phyloP scores from a whole-genome alignment of 2,113 vertebrate species.

The Tachuris rubrigastra region DNA sequence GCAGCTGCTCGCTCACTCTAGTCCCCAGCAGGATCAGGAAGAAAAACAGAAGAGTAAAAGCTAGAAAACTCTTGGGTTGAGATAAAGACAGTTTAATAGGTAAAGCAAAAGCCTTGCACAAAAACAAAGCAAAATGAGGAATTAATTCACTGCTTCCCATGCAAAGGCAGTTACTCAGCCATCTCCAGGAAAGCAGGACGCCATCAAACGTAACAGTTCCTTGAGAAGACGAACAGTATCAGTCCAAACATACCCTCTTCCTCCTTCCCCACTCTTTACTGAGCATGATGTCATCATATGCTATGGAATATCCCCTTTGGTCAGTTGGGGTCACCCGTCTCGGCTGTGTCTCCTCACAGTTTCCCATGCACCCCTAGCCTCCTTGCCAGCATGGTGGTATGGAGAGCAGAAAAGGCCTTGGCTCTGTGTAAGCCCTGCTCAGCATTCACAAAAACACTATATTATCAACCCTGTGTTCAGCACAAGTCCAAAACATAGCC shows the following conservation, averaged over 20 bases:
- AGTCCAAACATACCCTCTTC: neutral
- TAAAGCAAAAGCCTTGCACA: neutral
- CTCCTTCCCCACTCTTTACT: rapidly evolving
- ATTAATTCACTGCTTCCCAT: neutral
- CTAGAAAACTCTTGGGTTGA: neutral
- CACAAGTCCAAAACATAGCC: neutral
- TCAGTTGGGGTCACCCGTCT: neutral
- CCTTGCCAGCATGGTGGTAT: rapidly evolving
- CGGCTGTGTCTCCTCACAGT: neutral
- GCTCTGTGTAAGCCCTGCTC: neutral
- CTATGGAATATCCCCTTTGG: neutral
- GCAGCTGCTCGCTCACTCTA: neutral
- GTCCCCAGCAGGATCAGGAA: neutral
- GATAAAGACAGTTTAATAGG: neutral
- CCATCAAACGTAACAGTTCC: rapidly evolving
- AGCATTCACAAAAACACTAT: neutral
- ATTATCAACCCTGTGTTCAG: neutral
- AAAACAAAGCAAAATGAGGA: neutral
- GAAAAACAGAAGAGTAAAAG: neutral
- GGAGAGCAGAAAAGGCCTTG: neutral
- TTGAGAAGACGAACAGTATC: neutral
- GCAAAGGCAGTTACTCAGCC: neutral
- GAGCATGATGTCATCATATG: rapidly evolving
- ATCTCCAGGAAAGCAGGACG: neutral
- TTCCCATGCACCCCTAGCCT: neutral